A percentile compares a stretch with the other conserved stretches of the same genome.
Evolutionary conservation across 2,888 invertebrate genomes (phyloP).

Genomic region (Priapulus caudatus): DNA sequence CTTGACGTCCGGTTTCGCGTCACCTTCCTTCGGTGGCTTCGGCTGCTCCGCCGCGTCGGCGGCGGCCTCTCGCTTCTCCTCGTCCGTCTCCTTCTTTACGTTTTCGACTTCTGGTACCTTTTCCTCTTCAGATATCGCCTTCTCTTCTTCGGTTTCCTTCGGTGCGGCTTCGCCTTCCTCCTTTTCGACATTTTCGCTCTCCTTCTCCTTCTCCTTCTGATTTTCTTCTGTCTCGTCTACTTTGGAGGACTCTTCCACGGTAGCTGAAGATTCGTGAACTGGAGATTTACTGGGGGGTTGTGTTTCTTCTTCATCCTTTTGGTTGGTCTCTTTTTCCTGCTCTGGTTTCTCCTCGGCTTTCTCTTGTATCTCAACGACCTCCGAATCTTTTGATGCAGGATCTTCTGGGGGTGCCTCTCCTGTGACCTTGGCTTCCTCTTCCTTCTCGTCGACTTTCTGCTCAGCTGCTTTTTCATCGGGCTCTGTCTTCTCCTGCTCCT

Average conservation of each 20-base stretch:
- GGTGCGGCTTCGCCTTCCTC: conserved; percentile 29
- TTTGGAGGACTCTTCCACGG: conserved; percentile 17
- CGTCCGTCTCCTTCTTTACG: conserved; percentile 16
- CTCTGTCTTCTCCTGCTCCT: conserved; percentile 17
- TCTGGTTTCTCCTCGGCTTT: conserved; percentile 15
- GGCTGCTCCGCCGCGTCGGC: conserved; percentile 9
- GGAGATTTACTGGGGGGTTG: neutral
- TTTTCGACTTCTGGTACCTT: conserved; percentile 19
- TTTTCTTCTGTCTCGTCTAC: conserved; percentile 32
- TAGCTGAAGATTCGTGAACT: neutral
- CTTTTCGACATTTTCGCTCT: conserved; percentile 41
- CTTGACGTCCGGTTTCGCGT: conserved; percentile 13
- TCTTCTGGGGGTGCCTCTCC: conserved; percentile 11
- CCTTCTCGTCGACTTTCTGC: conserved; percentile 14
- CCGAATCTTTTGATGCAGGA: conserved; percentile 6
- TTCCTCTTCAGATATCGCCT: conserved; percentile 18
- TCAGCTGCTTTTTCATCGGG: conserved; percentile 11
- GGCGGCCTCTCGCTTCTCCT: conserved; percentile 11
- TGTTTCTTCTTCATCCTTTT: conserved; percentile 38
- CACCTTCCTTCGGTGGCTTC: neutral
- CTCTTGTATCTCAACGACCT: conserved; percentile 12
- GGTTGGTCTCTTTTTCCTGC: conserved; percentile 32
- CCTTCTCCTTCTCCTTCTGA: conserved; percentile 13
- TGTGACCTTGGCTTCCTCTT: conserved; percentile 13
- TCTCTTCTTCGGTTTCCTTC: conserved; percentile 23